Evolutionary conservation across 2,888 invertebrate species (phyloP).

Genomic region (Lottia gigantea): DNA sequence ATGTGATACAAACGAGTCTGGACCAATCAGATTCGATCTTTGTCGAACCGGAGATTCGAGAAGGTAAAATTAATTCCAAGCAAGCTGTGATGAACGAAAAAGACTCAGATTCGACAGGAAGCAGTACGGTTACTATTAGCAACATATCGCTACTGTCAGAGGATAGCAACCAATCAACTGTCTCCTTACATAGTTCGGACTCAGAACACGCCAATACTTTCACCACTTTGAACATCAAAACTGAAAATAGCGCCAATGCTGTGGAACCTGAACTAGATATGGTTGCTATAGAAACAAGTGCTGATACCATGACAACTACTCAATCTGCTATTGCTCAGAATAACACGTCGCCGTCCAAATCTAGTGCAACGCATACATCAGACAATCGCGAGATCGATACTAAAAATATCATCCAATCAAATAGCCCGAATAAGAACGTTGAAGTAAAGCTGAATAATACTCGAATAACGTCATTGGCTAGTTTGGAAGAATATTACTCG

Average conservation of each 20-base stretch:
- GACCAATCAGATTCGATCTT: not conserved
- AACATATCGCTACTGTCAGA: conserved; percentile 37
- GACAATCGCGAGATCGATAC: not conserved
- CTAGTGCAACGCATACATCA: not conserved
- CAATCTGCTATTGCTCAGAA: not conserved
- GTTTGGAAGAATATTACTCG: conserved; percentile 71
- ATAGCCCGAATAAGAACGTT: not conserved
- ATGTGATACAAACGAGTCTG: not conserved
- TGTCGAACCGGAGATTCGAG: not conserved
- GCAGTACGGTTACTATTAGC: conserved; percentile 12
- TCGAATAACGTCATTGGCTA: conserved; percentile 29
- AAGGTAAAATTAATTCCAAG: not conserved
- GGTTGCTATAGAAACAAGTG: not conserved
- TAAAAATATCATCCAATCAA: not conserved
- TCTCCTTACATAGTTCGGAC: conserved; percentile 51
- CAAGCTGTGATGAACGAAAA: not conserved
- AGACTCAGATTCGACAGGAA: conserved; percentile 9
- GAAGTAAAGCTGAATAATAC: conserved; percentile 34
- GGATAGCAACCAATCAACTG: conserved; percentile 59
- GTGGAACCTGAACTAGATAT: not conserved
- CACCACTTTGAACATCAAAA: conserved; percentile 16
- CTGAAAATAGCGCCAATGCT: not conserved
- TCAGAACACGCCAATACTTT: conserved; percentile 49
- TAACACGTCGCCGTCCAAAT: not conserved
- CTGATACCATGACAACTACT: not conserved